phyloP scores from a whole-genome alignment of 2,113 vertebrate genomes.

The Delphinapterus leucas region DNA sequence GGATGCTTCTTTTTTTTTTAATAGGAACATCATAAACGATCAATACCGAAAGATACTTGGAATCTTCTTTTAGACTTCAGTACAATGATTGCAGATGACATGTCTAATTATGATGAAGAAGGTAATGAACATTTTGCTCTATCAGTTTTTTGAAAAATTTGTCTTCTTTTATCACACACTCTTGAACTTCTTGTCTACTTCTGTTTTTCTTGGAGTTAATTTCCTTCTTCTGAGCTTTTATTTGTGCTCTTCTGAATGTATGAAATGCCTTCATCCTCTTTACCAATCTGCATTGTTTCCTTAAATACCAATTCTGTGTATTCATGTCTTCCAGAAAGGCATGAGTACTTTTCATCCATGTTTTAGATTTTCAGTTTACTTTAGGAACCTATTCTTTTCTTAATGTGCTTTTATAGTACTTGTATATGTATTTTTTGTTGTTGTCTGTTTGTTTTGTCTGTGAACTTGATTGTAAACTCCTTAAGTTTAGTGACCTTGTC shows the following conservation, averaged over 20 bases:
- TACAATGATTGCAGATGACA: slow-evolving; percentile 92
- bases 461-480: slow-evolving; percentile 17
- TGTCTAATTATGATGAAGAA: slow-evolving; percentile 93
- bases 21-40: slow-evolving; percentile 92
- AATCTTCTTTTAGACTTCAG: slow-evolving; percentile 92
- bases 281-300: neutral
- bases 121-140: slow-evolving; percentile 76
- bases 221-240: neutral
- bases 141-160: neutral
- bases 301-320: neutral
- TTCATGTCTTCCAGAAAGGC: slow-evolving; percentile 25
- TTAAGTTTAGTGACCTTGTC: neutral
- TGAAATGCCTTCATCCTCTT: neutral
- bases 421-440: neutral
- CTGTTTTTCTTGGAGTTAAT: neutral
- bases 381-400: neutral
- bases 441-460: neutral
- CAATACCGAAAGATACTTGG: slow-evolving; percentile 92
- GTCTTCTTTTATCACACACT: neutral
- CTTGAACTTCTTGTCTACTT: neutral
- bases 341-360: neutral
- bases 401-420: neutral
- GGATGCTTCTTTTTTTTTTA: slow-evolving; percentile 58
- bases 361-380: slow-evolving; percentile 10
- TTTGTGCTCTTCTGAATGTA: neutral